Conservation (phyloP, 2,113 vertebrate species). For the Meriones unguiculatus region DNA sequence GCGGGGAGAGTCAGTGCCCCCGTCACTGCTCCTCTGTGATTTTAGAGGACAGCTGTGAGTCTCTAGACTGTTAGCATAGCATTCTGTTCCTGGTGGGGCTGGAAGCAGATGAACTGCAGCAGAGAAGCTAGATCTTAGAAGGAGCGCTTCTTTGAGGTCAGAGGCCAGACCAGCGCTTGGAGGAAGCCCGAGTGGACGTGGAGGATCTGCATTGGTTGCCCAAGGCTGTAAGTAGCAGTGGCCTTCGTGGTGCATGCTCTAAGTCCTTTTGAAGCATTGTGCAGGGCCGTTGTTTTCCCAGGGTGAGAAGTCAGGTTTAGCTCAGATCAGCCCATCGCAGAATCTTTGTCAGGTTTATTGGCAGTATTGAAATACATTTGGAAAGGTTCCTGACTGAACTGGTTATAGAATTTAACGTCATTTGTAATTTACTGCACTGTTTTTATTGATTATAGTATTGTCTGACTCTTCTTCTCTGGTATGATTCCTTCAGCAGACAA, state of each 20-base stretch:
- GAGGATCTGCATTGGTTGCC: background rate
- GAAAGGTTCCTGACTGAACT: conserved; percentile 61
- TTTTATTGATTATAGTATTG: conserved; percentile 74
- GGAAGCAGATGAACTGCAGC: conserved; percentile 18
- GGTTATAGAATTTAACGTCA: conserved; percentile 66
- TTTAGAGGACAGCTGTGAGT: conserved; percentile 57
- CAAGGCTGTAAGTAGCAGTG: conserved; percentile 59
- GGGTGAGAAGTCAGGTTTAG: conserved; percentile 60
- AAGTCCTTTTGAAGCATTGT: background rate
- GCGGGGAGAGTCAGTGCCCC: background rate
- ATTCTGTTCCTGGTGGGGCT: conserved; percentile 58
- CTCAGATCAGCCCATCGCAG: conserved; percentile 25
- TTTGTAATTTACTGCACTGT: conserved; percentile 81
- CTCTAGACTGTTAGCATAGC: conserved; percentile 51
- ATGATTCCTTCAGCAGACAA: conserved; percentile 74
- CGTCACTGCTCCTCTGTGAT: background rate
- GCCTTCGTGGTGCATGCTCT: background rate
- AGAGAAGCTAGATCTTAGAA: conserved; percentile 64
- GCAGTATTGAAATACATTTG: conserved; percentile 10
- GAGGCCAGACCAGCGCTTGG: conserved; percentile 40
- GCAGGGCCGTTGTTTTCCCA: conserved; percentile 49
- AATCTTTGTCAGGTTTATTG: conserved; percentile 53
- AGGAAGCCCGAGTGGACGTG: conserved; percentile 51
- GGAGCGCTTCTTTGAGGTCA: conserved; percentile 13
- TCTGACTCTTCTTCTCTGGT: conserved; percentile 56